Evolutionary conservation across 2,797 vertebrate species (phyloP).

Genomic region (Sebastiscus tertius): DNA sequence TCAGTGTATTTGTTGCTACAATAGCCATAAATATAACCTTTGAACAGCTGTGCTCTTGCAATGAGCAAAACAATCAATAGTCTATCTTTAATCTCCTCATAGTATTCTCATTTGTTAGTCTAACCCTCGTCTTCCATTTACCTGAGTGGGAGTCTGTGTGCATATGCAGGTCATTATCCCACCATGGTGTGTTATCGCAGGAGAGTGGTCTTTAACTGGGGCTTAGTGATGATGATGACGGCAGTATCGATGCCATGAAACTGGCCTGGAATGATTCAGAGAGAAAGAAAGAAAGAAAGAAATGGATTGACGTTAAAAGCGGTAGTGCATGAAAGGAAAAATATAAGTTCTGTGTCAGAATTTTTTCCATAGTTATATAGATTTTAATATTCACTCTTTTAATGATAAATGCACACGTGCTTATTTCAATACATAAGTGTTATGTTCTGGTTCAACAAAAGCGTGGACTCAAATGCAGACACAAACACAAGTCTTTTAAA

Average conservation of each 20-base stretch:
- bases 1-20: neutral
- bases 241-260: neutral
- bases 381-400: neutral
- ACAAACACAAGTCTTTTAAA: too few species aligned
- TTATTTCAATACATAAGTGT: neutral
- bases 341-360: neutral
- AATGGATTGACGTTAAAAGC: too few species aligned
- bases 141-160: neutral
- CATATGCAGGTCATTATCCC: neutral
- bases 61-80: neutral
- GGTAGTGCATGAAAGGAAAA: too few species aligned
- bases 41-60: neutral
- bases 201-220: slow-evolving; percentile 1
- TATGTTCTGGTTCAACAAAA: too few species aligned
- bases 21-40: neutral
- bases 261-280: neutral
- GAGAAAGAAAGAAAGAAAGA: neutral
- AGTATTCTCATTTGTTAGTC: neutral
- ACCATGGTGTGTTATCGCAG: neutral
- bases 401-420: neutral
- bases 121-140: neutral
- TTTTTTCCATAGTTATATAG: too few species aligned
- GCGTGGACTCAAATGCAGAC: too few species aligned
- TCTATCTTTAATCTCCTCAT: neutral
- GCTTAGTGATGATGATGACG: slow-evolving; percentile 2